phyloP scores from a whole-genome alignment of 2,113 vertebrate genomes.

The Zeus faber region DNA sequence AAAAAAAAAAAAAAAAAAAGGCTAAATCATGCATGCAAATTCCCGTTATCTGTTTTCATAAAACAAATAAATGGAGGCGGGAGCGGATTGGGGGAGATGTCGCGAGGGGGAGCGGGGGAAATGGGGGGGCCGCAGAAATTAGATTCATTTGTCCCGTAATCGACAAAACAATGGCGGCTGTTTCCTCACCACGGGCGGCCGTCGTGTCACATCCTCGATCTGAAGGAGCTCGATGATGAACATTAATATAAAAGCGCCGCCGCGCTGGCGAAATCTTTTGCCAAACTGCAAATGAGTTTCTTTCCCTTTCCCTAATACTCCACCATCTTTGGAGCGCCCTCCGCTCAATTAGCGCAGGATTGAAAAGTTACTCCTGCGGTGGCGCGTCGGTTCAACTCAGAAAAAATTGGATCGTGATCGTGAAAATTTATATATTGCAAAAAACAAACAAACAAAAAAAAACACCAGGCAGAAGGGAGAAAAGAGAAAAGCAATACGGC shows the following conservation, averaged over 20 bases:
- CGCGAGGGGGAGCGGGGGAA: conserved; percentile 9
- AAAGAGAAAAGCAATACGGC: conserved; percentile 36
- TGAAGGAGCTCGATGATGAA: conserved; percentile 31
- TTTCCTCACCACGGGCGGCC: conserved; percentile 26
- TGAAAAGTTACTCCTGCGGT: no score
- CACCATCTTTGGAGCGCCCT: conserved; percentile 16
- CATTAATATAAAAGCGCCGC: conserved; percentile 21
- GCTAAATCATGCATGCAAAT: no score
- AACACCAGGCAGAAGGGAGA: conserved; percentile 30
- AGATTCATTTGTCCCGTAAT: conserved; percentile 40
- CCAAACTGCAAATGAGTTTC: conserved; percentile 36
- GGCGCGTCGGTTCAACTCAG: no score
- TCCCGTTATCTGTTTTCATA: not conserved
- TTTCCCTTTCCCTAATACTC: no score
- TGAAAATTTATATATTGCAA: no score
- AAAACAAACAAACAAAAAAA: conserved; percentile 6
- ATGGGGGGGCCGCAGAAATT: conserved; percentile 19
- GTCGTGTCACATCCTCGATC: conserved; percentile 25
- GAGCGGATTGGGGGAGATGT: not conserved
- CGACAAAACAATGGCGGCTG: conserved; percentile 26
- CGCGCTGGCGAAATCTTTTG: conserved; percentile 8
- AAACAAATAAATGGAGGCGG: conserved; percentile 9
- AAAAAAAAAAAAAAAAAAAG: no score
- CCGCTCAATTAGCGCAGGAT: conserved; percentile 30
- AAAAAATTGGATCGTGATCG: no score